Evolutionary conservation across 2,888 invertebrate species (phyloP).

Genomic region (Drosophila demipolita): DNA sequence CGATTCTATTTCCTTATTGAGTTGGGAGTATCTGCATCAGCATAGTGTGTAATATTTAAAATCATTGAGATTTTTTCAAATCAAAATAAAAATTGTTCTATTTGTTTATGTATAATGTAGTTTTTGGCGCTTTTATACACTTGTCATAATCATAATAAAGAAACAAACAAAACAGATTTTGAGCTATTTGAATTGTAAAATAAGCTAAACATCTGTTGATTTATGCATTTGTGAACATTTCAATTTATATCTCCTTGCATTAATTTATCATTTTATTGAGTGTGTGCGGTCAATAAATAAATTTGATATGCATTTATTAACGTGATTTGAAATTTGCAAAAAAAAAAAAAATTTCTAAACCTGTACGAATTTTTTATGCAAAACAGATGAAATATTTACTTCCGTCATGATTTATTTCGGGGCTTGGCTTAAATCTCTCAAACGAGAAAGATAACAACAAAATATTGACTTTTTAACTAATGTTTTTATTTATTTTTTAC

Average conservation of each 20-base stretch:
- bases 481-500: conserved; percentile 20
- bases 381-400: conserved; percentile 22
- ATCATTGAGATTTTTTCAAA: conserved; percentile 21
- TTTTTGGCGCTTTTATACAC: conserved; percentile 21
- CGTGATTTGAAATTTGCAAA: neutral
- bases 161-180: neutral
- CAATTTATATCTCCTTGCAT: neutral
- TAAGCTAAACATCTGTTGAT: conserved; percentile 28
- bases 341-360: neutral
- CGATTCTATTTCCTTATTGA: conserved; percentile 38
- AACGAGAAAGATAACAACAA: neutral
- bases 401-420: conserved; percentile 27
- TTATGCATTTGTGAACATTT: neutral
- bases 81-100: conserved; percentile 9
- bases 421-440: conserved; percentile 26
- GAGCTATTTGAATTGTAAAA: conserved; percentile 5
- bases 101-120: conserved; percentile 17
- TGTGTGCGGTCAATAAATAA: conserved; percentile 12
- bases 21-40: neutral
- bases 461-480: conserved; percentile 16
- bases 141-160: conserved; percentile 27
- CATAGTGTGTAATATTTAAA: conserved; percentile 32
- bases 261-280: neutral
- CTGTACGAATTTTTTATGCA: conserved; percentile 19
- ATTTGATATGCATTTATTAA: conserved; percentile 35